Base-by-base conservation (phyloP, 2,113 vertebrate genomes). In the Pelodiscus sinensis region DNA sequence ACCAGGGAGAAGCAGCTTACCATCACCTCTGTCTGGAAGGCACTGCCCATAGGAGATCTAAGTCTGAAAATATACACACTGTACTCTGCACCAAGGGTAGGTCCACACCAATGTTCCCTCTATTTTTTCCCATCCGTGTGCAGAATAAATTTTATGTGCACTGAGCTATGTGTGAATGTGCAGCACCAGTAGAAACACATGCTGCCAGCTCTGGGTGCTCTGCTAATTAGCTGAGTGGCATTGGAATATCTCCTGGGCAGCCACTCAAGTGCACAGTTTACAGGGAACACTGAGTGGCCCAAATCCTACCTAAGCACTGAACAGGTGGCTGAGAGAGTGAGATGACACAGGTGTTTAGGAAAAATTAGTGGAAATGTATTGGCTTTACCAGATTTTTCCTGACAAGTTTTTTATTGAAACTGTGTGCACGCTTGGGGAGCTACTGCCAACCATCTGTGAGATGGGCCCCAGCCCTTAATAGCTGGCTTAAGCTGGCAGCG, bases 31-130 rank as follows among this genome's bases (percentile, higher is more conserved):
- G 44, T 44, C 6, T 44, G 44, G 44, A 92, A 90, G 51, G 6
- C 57, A 9, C 73, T 78, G 52, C 54, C 83, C 81, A 60, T 0
- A 21, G 24, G 31, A 84, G n/a, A 55, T 57, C 60, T 82, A 79
- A 86, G 13, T 27, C 60, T 75, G 71, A 44, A 38, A 27, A 31
- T 0, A 8, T 0, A 0, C 38, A 77, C 68, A 31, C 0, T 0
- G 1, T 0, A 0, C 21, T 73, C n/a, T 3, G 71, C 71, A 11
- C 71, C 62, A 19, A 18, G 62, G 29, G 31, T 0, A 0, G 81
- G n/a, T 22, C 44, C 44, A 44, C 5, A 44, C 44, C 44, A 44
- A 44, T 44, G 44, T 44, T 44, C 44, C 44, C 44, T 44, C 44
- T 44, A 44, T 44, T 44, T 44, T 44, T 44, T 44, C 44, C 44